These are phyloP conservation scores for western clawed frog (Xenopus tropicalis) DNA, from an alignment of 2,113 vertebrate species.

Conservation along the genomic window DNA sequence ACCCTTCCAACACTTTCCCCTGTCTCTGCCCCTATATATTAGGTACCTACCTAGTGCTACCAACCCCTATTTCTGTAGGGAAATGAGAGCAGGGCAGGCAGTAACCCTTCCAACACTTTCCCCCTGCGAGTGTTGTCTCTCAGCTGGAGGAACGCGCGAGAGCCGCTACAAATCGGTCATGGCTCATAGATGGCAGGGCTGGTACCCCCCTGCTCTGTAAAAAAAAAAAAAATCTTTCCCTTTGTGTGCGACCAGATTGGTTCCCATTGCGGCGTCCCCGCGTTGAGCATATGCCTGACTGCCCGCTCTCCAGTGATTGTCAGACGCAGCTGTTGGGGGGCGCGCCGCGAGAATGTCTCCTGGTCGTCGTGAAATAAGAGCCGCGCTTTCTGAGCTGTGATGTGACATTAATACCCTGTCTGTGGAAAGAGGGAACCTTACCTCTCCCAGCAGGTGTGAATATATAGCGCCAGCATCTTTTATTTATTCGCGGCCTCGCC, in stretches of 20 bases:
- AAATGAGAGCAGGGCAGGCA: too few species aligned
- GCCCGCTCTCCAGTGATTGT: constrained; percentile 44
- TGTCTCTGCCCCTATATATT: too few species aligned
- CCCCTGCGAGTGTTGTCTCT: neutral
- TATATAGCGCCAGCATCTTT: neutral
- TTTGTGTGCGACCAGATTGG: constrained; percentile 51
- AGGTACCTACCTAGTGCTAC: too few species aligned
- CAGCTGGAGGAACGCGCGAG: constrained; percentile 7
- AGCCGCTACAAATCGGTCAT: constrained; percentile 3
- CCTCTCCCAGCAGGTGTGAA: neutral
- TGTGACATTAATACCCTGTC: neutral
- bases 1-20: too few species aligned
- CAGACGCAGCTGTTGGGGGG: constrained; percentile 61
- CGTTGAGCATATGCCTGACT: constrained; percentile 70
- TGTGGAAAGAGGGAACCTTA: neutral
- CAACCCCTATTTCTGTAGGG: too few species aligned
- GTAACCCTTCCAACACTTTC: too few species aligned
- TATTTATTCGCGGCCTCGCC: neutral
- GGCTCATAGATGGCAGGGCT: neutral
- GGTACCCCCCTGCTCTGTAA: constrained; percentile 48
- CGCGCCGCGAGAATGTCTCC: constrained; percentile 44
- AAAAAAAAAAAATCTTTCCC: constrained; percentile 53
- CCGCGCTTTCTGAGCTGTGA: neutral
- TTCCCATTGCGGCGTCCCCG: constrained; percentile 65
- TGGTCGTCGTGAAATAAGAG: neutral